Evolutionary conservation across 2,888 invertebrate genomes (phyloP), one percentile per base, ranked within the genome.

Genomic region (Dioctria rufipes): DNA sequence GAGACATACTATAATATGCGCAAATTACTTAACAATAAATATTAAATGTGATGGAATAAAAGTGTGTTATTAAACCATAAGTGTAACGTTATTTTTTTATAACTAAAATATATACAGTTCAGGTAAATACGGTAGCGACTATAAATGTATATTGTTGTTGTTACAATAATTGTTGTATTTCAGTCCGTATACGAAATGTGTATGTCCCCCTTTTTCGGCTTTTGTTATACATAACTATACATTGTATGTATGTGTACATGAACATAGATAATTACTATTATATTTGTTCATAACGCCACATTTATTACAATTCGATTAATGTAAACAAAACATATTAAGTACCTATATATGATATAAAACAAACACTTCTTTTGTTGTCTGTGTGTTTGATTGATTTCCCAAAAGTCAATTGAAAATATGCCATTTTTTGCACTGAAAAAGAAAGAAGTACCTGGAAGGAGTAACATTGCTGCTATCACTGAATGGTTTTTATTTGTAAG

Each of bases 401-500:
- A 6, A 54, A 54, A 46, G 49, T 25, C 25, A 25, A 25, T 67
- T 67, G 67, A 42, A 73, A 73, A 73, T 40, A 58, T 73, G 73
- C 63, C 63, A 63, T 61, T 77, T 77, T 63, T 63, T 77, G 49
- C 51, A 77, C 46, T 58, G 58, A 77, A 77, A 58, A 84, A 83
- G 82, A 84, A 83, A 61, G 83, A 81, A 79, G 77, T 85, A 80
- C 61, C 84, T 40, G 83, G 83, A 82, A 82, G 83, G 80, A 84
- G 82, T 77, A 83, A 84, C 84, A 83, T 84, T 85, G 84, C 84
- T 84, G 86, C 86, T 84, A 84, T 85, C 83, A 85, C 85, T 83
- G 86, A 85, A 85, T 87, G 87, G 86, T 87, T 88, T 85, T 85
- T 86, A 84, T 86, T 87, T 86, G 88, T 88, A 87, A 87, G 87